Evolutionary conservation across 2,888 invertebrate genomes (phyloP).

Genomic region (Lobophora halterata): DNA sequence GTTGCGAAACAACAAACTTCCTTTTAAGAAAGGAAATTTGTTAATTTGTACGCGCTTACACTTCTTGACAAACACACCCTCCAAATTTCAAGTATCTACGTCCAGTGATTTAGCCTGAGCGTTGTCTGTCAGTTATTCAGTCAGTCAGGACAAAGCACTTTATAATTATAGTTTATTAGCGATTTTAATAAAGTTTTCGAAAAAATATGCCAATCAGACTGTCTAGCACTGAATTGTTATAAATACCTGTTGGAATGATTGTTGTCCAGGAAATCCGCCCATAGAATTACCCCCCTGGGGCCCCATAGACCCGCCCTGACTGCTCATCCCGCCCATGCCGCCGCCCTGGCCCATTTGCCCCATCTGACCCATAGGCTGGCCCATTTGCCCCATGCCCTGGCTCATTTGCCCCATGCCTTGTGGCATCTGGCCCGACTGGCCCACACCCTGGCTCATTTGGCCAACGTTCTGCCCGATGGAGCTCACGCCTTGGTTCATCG

Average conservation of each 20-base stretch:
- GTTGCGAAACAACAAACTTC: no score
- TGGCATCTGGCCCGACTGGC: constrained; percentile 67
- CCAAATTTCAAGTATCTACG: no score
- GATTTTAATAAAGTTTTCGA: no score
- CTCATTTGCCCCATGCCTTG: constrained; percentile 71
- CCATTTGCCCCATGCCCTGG: constrained; percentile 72
- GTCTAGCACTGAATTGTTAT: background rate
- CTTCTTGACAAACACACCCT: no score
- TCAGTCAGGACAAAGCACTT: no score
- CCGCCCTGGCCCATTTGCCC: constrained; percentile 74
- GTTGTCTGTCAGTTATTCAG: no score
- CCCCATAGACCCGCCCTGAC: constrained; percentile 73
- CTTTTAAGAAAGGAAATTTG: no score
- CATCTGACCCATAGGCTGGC: constrained; percentile 79
- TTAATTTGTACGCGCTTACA: no score
- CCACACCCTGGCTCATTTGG: constrained; percentile 75
- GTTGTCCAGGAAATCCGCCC: constrained; percentile 79
- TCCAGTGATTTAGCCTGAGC: no score
- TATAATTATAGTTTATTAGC: no score
- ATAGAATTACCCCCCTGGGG: constrained; percentile 73
- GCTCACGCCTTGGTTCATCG: constrained; percentile 70
- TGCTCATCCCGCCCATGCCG: constrained; percentile 71
- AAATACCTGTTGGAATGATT: constrained; percentile 74
- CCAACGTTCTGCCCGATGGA: constrained; percentile 70
- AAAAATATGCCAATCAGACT: background rate